phyloP scores from a whole-genome alignment of 2,113 vertebrate genomes.

The Eretmochelys imbricata region DNA sequence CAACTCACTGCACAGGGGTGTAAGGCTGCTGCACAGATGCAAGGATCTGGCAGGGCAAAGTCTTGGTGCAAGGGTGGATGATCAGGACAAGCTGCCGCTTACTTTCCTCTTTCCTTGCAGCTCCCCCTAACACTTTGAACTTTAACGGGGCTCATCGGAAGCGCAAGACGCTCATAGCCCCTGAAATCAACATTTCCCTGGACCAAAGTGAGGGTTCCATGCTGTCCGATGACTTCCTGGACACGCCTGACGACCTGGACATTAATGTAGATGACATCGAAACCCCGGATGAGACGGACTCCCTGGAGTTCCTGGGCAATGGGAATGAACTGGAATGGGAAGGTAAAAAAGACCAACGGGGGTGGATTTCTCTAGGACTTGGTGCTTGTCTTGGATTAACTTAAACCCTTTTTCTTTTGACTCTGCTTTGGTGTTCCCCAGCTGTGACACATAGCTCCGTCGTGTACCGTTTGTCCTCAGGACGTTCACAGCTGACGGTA shows the following conservation, averaged over 20 bases:
- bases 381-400: neutral
- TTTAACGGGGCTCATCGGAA: slow-evolving; percentile 85
- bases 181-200: slow-evolving; percentile 96
- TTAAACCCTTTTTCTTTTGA: neutral
- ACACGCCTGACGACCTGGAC: slow-evolving; percentile 95
- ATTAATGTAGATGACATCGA: slow-evolving; percentile 97
- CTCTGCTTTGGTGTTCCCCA: neutral
- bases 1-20: neutral
- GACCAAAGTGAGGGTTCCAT: slow-evolving; percentile 97
- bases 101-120: slow-evolving; percentile 66
- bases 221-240: slow-evolving; percentile 94
- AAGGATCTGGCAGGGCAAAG: neutral
- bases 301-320: slow-evolving; percentile 93
- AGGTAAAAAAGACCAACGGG: slow-evolving; percentile 76
- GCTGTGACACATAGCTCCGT: neutral
- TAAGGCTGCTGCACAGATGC: neutral
- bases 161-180: slow-evolving; percentile 91
- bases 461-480: neutral
- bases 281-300: slow-evolving; percentile 96
- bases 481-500: neutral
- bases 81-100: neutral
- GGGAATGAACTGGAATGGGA: slow-evolving; percentile 98
- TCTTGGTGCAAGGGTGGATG: neutral
- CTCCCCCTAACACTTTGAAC: slow-evolving; percentile 86
- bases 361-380: neutral